Base-by-base conservation (phyloP, 2,797 vertebrate species). In the Scomberomorus guttatus region DNA sequence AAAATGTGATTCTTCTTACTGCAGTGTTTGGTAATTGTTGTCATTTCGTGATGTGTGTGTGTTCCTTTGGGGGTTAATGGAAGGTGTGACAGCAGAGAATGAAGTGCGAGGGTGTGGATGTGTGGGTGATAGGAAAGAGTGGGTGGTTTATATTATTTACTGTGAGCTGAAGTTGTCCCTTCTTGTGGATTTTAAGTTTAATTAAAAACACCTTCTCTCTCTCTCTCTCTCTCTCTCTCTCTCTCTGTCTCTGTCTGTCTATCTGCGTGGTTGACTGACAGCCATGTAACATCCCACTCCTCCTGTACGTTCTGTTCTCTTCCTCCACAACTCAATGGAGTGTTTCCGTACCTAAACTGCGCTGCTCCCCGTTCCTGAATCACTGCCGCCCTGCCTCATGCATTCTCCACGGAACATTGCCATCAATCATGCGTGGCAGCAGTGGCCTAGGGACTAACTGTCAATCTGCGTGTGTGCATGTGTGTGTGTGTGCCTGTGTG, bases 371-470 rank as follows among this genome's bases (percentile, higher is more conserved):
- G 51, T 86, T 87, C 85, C 89, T 87, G 91, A 92, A 90, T 91
- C 89, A 86, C 91, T 64, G 83, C 81, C 75, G 78, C 86, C 80
- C 87, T 84, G 83, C 85, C 87, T 90, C 76, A 78, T 87, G 84
- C 92, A 82, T 93, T 93, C 93, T 92, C 90, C 88, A 75, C 72
- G 81, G 91, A 92, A 90, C 86, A 87, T 89, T 84, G 87, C 94
- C 91, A 94, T 93, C 92, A 93, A 94, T 94, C 92, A 94, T 87
- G 85, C 83, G 79, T 91, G 85, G 89, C 92, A 86, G 90, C 84
- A 63, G 77, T 84, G 86, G 90, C 89, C 92, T 73, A 82, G 91
- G 89, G 91, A 93, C 90, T 78, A 79, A 87, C 92, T 92, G 92
- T 94, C 92, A 93, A 92, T 93, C 92, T 92, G 65, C 18, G 42